These are phyloP conservation scores for Ficedula albicollis DNA, from an alignment of 2,797 vertebrate genomes.

Conservation along the genomic window DNA sequence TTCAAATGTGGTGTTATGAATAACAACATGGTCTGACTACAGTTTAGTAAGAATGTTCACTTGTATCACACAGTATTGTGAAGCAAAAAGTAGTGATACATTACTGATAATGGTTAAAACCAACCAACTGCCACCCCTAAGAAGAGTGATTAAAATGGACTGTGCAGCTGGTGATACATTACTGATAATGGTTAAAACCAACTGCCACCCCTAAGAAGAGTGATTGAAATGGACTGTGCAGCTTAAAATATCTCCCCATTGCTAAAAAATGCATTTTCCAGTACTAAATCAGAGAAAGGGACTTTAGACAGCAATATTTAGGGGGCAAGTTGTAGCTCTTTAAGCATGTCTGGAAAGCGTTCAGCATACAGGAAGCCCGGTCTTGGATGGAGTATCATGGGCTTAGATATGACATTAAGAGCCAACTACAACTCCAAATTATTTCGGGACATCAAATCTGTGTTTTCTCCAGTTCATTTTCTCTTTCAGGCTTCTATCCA, in stretches of 20 bases:
- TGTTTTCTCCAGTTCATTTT: neutral
- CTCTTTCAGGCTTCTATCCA: neutral
- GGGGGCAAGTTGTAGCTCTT: neutral
- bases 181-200: neutral
- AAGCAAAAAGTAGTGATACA: neutral
- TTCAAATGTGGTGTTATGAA: neutral
- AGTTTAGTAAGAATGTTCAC: neutral
- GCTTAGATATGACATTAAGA: neutral
- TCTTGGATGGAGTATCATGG: neutral
- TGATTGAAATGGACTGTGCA: neutral
- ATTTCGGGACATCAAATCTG: neutral
- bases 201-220: neutral
- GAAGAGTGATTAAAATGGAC: neutral
- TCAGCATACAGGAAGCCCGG: neutral
- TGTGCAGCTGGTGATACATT: neutral
- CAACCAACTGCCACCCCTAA: neutral
- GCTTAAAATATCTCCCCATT: neutral
- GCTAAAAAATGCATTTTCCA: neutral
- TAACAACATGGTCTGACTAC: neutral
- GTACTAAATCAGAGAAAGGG: neutral
- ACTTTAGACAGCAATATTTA: neutral
- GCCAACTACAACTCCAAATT: neutral
- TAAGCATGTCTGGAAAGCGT: accelerated
- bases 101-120: neutral
- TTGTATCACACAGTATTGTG: neutral